Base-by-base conservation (phyloP, 2,113 vertebrate species). In the Hypanus sabinus region DNA sequence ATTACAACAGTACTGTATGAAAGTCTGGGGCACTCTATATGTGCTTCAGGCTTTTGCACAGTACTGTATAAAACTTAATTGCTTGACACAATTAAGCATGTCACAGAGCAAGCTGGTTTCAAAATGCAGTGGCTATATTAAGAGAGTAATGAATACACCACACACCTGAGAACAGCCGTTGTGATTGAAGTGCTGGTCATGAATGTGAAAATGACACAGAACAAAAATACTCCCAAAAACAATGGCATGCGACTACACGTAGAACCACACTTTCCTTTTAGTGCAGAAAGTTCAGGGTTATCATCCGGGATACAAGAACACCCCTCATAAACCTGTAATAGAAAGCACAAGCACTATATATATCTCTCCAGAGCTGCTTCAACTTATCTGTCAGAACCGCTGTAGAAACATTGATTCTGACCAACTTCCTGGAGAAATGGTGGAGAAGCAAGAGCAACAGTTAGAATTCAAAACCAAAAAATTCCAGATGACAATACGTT, bases 301-400 rank as follows among this genome's bases (percentile, higher is more conserved):
- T 7, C 76, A 73, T 95, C 95, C 94, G 94, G 94, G 95, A 98
- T 70, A 94, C 97, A 98, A 90, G 97, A 96, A 94, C 97, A 98
- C 94, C 96, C 96, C 94, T 95, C 81, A 94, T 95, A 97, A 0
- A 11, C 57, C 97, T 97, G 93, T 20, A 14, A 75, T 95, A 94
- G 16, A 94, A 77, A 77, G 62, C 9, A 24, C 24, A 73, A 93
- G 30, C 22, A 71, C 36, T 30, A 73, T 71, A 27, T 73, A 46
- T 65, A 65, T 65, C 65, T 65, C 85, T 27, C n/a, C 60, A 33
- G 12, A 90, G 60, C 30, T 33, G 85, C n/a, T 65, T n/a, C n/a
- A 14, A 33, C 3, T 3, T 30, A 11, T 22, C n/a, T 65, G 83
- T 7, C 10, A 30, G 57, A 14, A 65, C 5, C 20, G 85, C 60